phyloP scores from a whole-genome alignment of 2,797 vertebrate species.

The Neostethus bicornis region DNA sequence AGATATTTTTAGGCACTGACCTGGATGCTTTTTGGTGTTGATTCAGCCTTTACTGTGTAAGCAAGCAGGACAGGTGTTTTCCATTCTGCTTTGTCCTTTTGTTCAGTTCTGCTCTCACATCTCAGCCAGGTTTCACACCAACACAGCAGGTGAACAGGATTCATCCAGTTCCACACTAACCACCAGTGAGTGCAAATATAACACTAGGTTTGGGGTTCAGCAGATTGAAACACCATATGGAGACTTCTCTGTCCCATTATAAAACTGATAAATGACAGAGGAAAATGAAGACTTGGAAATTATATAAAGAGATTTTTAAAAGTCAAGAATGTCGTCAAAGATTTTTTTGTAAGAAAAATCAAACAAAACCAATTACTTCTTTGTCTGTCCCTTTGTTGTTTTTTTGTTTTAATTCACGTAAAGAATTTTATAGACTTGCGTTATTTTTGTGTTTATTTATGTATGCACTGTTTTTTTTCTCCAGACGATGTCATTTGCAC shows the following conservation, averaged over 20 bases:
- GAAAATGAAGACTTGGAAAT: neutral
- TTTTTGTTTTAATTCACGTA: too few species aligned
- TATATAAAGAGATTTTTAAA: neutral
- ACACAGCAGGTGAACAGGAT: constrained; percentile 44
- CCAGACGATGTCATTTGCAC: too few species aligned
- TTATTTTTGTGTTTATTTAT: too few species aligned
- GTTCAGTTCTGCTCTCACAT: constrained; percentile 42
- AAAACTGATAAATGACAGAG: neutral
- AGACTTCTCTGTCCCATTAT: constrained; percentile 1
- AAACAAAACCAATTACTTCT: too few species aligned
- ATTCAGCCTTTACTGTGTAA: constrained; percentile 30
- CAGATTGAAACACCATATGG: constrained; percentile 28
- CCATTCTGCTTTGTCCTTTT: constrained; percentile 40
- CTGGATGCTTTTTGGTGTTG: constrained; percentile 5
- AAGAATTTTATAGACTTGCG: too few species aligned
- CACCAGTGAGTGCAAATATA: constrained; percentile 52
- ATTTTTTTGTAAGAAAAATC: too few species aligned
- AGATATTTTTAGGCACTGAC: constrained; percentile 27
- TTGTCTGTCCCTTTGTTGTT: too few species aligned
- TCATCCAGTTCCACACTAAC: constrained; percentile 29
- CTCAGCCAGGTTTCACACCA: constrained; percentile 40
- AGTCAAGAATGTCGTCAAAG: too few species aligned
- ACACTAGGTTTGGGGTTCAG: constrained; percentile 32
- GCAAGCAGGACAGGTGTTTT: constrained; percentile 60
- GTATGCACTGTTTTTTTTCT: too few species aligned